Conservation (phyloP, 2,888 invertebrate genomes). For the Plagodis dolabraria region DNA sequence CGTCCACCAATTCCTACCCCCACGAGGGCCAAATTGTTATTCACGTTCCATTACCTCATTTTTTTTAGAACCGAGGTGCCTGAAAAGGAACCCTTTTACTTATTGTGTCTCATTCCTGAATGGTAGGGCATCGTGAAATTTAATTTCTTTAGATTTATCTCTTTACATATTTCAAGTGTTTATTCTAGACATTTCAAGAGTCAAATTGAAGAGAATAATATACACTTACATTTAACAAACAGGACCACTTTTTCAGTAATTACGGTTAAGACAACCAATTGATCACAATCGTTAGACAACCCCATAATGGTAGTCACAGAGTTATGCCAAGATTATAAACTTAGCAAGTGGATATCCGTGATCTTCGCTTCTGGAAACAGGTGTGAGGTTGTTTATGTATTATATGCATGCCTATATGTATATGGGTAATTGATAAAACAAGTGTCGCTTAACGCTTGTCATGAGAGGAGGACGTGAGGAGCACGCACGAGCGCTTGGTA, state of each 20-base stretch:
- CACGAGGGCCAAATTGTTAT: slow-evolving; percentile 77
- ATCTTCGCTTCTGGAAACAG: no score
- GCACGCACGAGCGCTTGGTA: slow-evolving; percentile 47
- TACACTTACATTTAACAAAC: no score
- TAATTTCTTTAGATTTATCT: slow-evolving; percentile 71
- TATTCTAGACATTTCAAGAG: slow-evolving; percentile 45
- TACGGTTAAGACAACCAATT: no score
- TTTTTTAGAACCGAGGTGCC: slow-evolving; percentile 78
- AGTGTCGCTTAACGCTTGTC: slow-evolving; percentile 3
- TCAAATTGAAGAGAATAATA: slow-evolving; percentile 26
- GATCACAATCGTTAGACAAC: no score
- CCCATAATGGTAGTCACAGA: no score
- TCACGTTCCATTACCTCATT: slow-evolving; percentile 84
- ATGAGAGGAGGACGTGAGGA: background rate
- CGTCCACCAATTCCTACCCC: slow-evolving; percentile 48
- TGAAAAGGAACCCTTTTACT: slow-evolving; percentile 81
- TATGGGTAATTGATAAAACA: slow-evolving; percentile 27
- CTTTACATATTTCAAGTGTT: slow-evolving; percentile 42
- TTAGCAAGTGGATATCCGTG: no score
- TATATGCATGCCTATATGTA: slow-evolving; percentile 14
- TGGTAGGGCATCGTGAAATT: slow-evolving; percentile 71
- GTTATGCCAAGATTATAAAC: no score
- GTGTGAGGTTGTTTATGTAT: no score
- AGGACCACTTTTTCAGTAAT: no score
- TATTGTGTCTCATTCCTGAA: slow-evolving; percentile 78